phyloP scores from a whole-genome alignment of 2,888 invertebrate genomes.

The Periphyllus acericola region DNA sequence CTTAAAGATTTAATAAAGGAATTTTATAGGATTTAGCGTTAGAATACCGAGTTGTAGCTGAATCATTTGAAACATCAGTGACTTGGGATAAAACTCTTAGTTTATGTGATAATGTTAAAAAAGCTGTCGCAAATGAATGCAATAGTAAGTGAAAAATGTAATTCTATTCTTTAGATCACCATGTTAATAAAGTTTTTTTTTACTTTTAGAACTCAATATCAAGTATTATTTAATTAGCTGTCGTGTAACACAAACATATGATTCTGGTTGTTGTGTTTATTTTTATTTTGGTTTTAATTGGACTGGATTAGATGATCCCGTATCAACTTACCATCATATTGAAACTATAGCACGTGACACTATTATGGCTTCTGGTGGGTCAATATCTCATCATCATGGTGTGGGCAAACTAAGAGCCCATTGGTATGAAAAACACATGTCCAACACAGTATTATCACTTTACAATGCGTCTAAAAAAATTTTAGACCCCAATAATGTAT shows the following conservation, averaged over 20 bases:
- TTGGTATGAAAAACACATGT: slow-evolving; percentile 86
- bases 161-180: neutral
- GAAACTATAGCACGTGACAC: slow-evolving; percentile 91
- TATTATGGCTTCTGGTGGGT: slow-evolving; percentile 89
- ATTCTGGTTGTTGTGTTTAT: slow-evolving; percentile 96
- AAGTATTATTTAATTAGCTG: slow-evolving; percentile 77
- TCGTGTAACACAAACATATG: slow-evolving; percentile 95
- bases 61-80: slow-evolving; percentile 98
- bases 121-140: slow-evolving; percentile 74
- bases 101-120: slow-evolving; percentile 90
- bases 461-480: slow-evolving; percentile 85
- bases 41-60: slow-evolving; percentile 87
- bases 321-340: slow-evolving; percentile 84
- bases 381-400: slow-evolving; percentile 96
- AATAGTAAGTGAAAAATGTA: slow-evolving; percentile 67
- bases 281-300: slow-evolving; percentile 91
- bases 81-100: slow-evolving; percentile 91
- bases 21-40: slow-evolving; percentile 84
- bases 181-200: neutral
- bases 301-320: slow-evolving; percentile 73
- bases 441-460: slow-evolving; percentile 80
- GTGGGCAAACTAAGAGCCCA: slow-evolving; percentile 91
- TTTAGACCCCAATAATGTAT: slow-evolving; percentile 94
- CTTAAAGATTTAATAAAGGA: neutral
- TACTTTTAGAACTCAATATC: slow-evolving; percentile 69